These are phyloP conservation scores for Microdon myrmicae DNA, from an alignment of 2,888 invertebrate genomes.

Conservation along the genomic window DNA sequence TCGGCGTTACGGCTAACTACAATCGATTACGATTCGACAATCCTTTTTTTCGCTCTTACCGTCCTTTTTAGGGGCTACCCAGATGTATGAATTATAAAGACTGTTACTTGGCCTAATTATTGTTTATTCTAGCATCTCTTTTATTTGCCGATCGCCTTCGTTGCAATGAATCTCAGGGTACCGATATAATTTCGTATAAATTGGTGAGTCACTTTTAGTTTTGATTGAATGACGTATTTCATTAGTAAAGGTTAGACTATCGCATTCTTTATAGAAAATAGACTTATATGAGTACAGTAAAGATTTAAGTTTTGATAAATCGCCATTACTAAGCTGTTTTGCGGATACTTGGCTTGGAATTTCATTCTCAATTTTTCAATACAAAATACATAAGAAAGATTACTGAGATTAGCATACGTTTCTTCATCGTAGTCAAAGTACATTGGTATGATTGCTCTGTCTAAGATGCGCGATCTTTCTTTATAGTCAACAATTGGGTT, in stretches of 20 bases:
- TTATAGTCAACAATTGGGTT: conserved; percentile 1
- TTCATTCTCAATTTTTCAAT: too few relatives aligned
- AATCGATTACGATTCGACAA: conserved; percentile 23
- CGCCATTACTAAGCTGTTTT: background rate
- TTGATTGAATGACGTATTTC: conserved; percentile 14
- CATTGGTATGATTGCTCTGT: conserved; percentile 4
- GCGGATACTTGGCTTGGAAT: too few relatives aligned
- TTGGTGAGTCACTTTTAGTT: conserved; percentile 20
- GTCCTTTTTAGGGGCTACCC: conserved; percentile 52
- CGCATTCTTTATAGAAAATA: conserved; percentile 4
- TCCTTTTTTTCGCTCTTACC: conserved; percentile 9
- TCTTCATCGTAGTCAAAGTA: conserved; percentile 7
- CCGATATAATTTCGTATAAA: conserved; percentile 28
- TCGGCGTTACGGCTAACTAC: too few relatives aligned
- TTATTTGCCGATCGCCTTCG: conserved; percentile 31
- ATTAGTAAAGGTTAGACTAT: conserved; percentile 8
- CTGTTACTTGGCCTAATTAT: conserved; percentile 53
- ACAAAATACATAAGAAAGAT: background rate
- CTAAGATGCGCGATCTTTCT: conserved; percentile 1
- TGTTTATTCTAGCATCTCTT: conserved; percentile 31
- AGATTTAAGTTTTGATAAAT: conserved; percentile 3
- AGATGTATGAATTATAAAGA: conserved; percentile 53
- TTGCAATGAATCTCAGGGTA: conserved; percentile 35
- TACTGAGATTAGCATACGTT: too few relatives aligned
- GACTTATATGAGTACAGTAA: conserved; percentile 1